Percentiles rank a stretch among this genome's conserved stretches.
These are phyloP conservation scores for Dipus sagitta DNA, from an alignment of 2,797 vertebrate species.

Conservation along the genomic window DNA sequence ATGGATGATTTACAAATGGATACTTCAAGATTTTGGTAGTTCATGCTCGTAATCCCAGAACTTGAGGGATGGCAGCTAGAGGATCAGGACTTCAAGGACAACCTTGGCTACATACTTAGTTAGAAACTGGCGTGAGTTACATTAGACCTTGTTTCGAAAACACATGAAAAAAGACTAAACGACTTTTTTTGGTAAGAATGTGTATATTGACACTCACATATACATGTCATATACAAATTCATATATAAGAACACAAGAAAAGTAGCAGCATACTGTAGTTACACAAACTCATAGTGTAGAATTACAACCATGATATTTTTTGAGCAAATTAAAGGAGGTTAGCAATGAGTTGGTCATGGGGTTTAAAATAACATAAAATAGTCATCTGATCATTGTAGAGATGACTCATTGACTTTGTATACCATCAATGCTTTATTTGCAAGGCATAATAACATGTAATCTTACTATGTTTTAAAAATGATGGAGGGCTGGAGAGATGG, in stretches of 20 bases:
- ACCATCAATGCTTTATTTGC: conserved; percentile 38
- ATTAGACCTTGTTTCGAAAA: neutral
- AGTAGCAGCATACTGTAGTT: conserved; percentile 23
- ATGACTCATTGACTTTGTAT: conserved; percentile 66
- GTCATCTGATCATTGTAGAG: conserved; percentile 42
- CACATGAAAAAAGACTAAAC: neutral
- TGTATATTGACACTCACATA: neutral
- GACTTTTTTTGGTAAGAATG: neutral
- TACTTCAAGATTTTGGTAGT: neutral
- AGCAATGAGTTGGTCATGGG: neutral
- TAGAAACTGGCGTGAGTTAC: no score
- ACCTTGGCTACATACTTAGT: neutral
- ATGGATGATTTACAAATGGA: neutral
- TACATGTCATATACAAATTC: neutral
- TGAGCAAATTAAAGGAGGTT: conserved; percentile 52
- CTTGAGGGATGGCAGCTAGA: neutral
- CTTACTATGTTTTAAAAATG: neutral
- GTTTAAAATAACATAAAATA: conserved; percentile 47
- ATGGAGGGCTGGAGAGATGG: neutral
- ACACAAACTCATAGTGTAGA: conserved; percentile 27
- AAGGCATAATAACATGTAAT: conserved; percentile 43
- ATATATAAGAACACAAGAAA: neutral
- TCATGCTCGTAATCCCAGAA: neutral
- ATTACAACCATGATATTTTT: conserved; percentile 56
- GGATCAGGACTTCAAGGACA: neutral